Conservation (phyloP, 1,140 invertebrate species). For the Bombus polaris region DNA sequence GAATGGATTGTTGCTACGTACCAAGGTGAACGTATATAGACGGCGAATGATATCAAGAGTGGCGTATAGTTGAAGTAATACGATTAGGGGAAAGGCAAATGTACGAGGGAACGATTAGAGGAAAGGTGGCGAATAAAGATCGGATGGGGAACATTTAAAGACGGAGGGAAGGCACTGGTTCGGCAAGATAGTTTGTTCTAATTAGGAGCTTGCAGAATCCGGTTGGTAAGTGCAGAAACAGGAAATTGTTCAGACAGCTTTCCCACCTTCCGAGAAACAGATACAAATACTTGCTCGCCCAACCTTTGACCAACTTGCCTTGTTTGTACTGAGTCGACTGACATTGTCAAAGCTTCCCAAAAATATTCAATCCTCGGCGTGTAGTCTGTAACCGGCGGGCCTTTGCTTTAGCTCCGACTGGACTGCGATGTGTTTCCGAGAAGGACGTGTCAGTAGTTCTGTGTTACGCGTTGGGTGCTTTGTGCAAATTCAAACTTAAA, state of each 20-base stretch:
- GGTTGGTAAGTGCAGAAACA: neutral
- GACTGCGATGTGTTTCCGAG: neutral
- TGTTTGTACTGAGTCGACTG: neutral
- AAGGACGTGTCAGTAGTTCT: neutral
- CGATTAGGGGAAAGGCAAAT: neutral
- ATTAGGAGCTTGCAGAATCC: neutral
- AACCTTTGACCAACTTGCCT: conserved; percentile 12
- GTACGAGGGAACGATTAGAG: neutral
- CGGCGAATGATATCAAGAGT: neutral
- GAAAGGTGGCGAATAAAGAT: neutral
- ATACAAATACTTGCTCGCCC: neutral
- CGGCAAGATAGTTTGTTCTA: neutral
- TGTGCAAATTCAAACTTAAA: too few relatives aligned
- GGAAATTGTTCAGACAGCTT: conserved; percentile 9
- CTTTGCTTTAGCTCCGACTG: neutral
- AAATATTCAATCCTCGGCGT: neutral
- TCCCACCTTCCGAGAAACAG: neutral
- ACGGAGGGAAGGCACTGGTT: neutral
- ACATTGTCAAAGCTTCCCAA: neutral
- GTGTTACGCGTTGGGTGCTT: too few relatives aligned
- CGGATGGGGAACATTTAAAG: neutral
- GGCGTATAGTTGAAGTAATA: neutral
- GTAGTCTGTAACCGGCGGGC: neutral
- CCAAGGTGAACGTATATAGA: neutral
- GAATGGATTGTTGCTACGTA: neutral